Percentiles rank a stretch among this genome's conserved stretches.
Evolutionary conservation across 2,113 vertebrate species (phyloP).

Genomic region (Cryptomyrus ogoouensis): DNA sequence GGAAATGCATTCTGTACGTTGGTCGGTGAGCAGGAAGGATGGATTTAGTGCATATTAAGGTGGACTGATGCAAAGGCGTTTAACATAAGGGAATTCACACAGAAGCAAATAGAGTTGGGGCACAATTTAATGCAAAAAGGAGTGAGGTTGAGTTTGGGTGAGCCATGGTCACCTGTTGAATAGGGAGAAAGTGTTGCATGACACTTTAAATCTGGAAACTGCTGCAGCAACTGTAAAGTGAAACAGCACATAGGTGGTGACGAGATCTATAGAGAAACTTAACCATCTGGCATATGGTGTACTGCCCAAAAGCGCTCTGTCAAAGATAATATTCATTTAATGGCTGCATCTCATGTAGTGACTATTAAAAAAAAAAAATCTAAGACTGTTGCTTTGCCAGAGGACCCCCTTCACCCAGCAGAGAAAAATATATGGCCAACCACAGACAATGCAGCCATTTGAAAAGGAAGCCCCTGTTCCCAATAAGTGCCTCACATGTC

Average conservation of each 20-base stretch:
- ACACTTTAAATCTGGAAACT: not conserved
- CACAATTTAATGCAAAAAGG: not conserved
- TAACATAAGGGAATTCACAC: not conserved
- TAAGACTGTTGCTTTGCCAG: not conserved
- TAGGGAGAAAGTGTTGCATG: not conserved
- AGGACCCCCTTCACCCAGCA: not conserved
- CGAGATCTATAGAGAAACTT: not conserved
- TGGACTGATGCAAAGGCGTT: not conserved
- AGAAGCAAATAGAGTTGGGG: not conserved
- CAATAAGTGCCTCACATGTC: not conserved
- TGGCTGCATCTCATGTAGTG: not conserved
- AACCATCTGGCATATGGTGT: not conserved
- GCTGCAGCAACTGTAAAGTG: not conserved
- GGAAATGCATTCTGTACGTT: not conserved
- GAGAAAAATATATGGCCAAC: not conserved
- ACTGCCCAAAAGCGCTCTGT: not conserved
- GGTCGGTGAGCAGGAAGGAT: not conserved
- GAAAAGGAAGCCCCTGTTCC: not conserved
- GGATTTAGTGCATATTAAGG: not conserved
- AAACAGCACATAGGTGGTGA: not conserved
- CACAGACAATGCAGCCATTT: not conserved
- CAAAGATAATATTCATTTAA: slow-evolving; percentile 7
- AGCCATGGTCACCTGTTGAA: not conserved
- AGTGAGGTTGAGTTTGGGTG: not conserved
- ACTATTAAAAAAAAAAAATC: not conserved